Evolutionary conservation across 2,888 invertebrate genomes (phyloP).

Genomic region (Pyrochroa serraticornis): DNA sequence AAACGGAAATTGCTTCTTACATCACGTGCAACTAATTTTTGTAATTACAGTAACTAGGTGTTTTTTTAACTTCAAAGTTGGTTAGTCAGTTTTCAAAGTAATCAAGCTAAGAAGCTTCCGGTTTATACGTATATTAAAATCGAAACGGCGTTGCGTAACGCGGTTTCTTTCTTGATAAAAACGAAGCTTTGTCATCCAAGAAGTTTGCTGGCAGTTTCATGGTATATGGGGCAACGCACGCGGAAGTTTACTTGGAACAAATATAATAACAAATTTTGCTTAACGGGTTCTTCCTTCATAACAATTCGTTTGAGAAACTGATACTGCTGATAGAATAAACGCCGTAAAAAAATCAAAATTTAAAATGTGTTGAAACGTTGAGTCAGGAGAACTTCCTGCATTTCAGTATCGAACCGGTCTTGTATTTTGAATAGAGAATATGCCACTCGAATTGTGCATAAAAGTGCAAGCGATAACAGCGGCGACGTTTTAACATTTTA

Average conservation of each 20-base stretch:
- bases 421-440: constrained; percentile 14
- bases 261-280: too few species aligned
- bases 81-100: background rate
- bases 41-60: background rate
- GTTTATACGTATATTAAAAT: constrained; percentile 3
- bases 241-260: too few species aligned
- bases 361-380: too few species aligned
- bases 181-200: background rate
- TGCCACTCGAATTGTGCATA: constrained; percentile 21
- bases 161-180: background rate
- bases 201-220: too few species aligned
- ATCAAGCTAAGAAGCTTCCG: constrained; percentile 2
- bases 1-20: constrained; percentile 8
- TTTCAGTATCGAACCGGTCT: background rate
- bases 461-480: constrained; percentile 28
- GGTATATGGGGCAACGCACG: too few species aligned
- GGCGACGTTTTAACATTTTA: constrained; percentile 30
- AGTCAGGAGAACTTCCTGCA: background rate
- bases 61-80: constrained; percentile 1
- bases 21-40: constrained; percentile 12
- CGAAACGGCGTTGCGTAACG: background rate
- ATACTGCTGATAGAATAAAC: too few species aligned
- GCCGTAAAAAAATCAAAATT: too few species aligned
- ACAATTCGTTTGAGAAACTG: too few species aligned
- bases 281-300: too few species aligned